Evolutionary conservation across 2,113 vertebrate genomes (phyloP), one percentile per base, ranked within the genome.

Genomic region (Sinocyclocheilus anshuiensis): DNA sequence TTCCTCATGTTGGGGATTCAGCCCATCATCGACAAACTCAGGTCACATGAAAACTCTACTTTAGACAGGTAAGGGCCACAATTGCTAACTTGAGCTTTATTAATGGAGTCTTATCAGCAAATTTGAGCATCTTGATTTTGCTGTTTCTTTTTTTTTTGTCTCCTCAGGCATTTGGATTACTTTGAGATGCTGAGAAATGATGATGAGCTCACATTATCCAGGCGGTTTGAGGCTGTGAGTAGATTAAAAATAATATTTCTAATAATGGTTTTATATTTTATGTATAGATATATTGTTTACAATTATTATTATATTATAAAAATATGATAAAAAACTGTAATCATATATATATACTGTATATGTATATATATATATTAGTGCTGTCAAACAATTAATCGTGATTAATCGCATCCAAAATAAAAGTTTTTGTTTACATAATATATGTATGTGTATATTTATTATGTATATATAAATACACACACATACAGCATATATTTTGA

Each of bases 111-210:
- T 50, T 9, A 5, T 50, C 24, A 55, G 18, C 9, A 22, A 55
- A 36, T 48, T 12, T 69, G 1, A 53, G 24, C 6, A 42, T 63
- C 26, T 45, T 50, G 22, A 77, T 26, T 81, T 67, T 45, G 48
- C 80, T 71, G 72, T 61, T 5, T 57, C 26, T 78, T 85, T 22
- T 67, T 29, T 45, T 29, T 45, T 13, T 42, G 29, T 74, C 76
- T 77, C 48, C n/a, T 63, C 87, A 99, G 98, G 91, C 98, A 99
- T 93, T 96, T 99, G 94, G 97, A 99, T 92, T 99, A 97, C 91
- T 99, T 99, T 12, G 98, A 99, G 93, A 99, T 99, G 96, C 96
- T 99, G 88, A 95, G 98, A 93, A 99, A 99, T 87, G 98, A 99
- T 88, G 98, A 99, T 29, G 98, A 99, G 90, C 93, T 99, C 93